phyloP scores from a whole-genome alignment of 2,113 vertebrate genomes.

The Indri indri region DNA sequence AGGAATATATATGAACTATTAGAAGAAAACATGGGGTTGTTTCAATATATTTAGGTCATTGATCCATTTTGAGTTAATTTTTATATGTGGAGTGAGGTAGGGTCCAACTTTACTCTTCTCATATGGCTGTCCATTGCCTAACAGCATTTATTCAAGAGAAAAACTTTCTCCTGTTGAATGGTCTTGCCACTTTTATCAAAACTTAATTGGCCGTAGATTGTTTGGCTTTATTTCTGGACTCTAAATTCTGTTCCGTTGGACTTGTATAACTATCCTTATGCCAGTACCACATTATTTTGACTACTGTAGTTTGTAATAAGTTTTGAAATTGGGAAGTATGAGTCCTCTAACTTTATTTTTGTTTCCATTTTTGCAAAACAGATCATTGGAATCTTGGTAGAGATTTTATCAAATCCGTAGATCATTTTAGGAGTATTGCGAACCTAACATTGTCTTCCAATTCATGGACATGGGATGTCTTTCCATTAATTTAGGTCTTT shows the following conservation, averaged over 20 bases:
- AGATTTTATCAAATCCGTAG: not conserved
- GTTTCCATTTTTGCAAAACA: constrained; percentile 17
- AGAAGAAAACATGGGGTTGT: not conserved
- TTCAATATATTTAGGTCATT: not conserved
- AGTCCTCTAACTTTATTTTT: not conserved
- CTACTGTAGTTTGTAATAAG: not conserved
- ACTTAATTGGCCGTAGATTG: not conserved
- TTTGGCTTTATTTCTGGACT: not conserved
- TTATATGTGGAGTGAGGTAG: not conserved
- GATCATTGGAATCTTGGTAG: not conserved
- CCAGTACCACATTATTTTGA: not conserved
- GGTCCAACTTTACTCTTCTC: not conserved
- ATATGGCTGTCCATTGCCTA: not conserved
- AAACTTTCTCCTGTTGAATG: not conserved
- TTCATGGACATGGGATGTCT: not conserved
- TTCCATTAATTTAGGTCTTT: too few relatives aligned
- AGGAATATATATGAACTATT: not conserved
- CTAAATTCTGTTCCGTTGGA: not conserved
- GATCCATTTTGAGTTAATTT: not conserved
- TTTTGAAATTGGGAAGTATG: not conserved
- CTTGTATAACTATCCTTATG: not conserved
- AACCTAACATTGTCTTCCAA: not conserved
- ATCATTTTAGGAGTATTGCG: not conserved
- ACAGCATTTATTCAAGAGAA: not conserved
- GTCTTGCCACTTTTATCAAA: not conserved